Percentiles rank a stretch among this genome's conserved stretches.
Evolutionary conservation across 2,888 invertebrate species (phyloP).

Genomic region (Phorcus lineatus): DNA sequence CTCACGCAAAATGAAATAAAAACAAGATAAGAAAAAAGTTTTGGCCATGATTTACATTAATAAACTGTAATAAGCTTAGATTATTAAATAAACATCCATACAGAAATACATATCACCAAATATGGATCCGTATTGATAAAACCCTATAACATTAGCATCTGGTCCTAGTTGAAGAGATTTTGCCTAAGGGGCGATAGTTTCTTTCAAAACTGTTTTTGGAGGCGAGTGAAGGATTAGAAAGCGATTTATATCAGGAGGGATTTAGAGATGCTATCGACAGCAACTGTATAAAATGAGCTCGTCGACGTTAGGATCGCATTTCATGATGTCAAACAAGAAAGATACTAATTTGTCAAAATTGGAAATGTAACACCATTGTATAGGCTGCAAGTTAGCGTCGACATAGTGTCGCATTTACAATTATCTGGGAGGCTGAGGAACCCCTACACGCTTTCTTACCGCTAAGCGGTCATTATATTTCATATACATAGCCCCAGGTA

Average conservation of each 20-base stretch:
- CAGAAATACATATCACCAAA: too few relatives aligned
- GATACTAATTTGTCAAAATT: conserved; percentile 27
- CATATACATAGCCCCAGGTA: conserved; percentile 14
- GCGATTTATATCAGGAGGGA: background rate
- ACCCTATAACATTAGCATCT: too few relatives aligned
- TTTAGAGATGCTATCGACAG: conserved; percentile 3
- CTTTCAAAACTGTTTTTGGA: conserved; percentile 11
- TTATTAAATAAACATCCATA: too few relatives aligned
- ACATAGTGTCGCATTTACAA: background rate
- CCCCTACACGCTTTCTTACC: background rate
- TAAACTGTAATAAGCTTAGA: too few relatives aligned
- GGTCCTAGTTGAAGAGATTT: background rate
- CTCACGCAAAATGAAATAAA: too few relatives aligned
- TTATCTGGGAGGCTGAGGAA: background rate
- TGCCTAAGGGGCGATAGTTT: background rate
- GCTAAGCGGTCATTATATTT: background rate
- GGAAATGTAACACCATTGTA: conserved; percentile 17
- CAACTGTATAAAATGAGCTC: background rate
- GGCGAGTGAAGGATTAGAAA: background rate
- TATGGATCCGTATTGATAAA: too few relatives aligned
- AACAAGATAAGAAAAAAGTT: too few relatives aligned
- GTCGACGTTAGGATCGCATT: background rate
- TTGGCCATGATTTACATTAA: too few relatives aligned
- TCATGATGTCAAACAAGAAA: background rate
- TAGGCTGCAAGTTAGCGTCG: background rate